Evolutionary conservation across 2,888 invertebrate species (phyloP).

Genomic region (Leucophenga maculata): DNA sequence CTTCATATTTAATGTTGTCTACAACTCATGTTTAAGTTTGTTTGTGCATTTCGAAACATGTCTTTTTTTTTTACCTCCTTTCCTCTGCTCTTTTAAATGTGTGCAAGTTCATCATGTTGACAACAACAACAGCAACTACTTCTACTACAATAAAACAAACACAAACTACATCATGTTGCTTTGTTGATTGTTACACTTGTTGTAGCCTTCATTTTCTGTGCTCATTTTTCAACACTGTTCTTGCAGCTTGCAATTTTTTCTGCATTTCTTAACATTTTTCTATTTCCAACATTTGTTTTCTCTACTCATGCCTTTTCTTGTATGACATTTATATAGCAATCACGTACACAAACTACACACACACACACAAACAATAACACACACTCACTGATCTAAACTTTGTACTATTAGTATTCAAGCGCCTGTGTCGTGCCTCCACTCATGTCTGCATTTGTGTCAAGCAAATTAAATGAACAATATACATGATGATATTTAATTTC

Average conservation of each 20-base stretch:
- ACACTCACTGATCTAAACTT: not conserved
- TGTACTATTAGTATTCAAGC: too few relatives aligned
- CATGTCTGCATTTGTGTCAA: not conserved
- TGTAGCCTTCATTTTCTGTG: slow-evolving; percentile 6
- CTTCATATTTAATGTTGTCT: not conserved
- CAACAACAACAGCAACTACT: not conserved
- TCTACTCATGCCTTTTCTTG: not conserved
- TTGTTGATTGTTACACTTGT: slow-evolving; percentile 23
- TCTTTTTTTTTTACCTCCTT: not conserved
- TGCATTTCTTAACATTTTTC: not conserved
- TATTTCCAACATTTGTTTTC: not conserved
- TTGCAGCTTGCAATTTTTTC: slow-evolving; percentile 5
- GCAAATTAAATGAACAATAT: slow-evolving; percentile 7
- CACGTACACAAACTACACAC: not conserved
- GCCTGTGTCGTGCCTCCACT: not conserved
- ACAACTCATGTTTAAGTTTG: not conserved
- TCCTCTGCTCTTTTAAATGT: not conserved
- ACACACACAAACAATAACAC: not conserved
- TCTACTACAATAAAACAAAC: too few relatives aligned
- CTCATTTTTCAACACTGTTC: not conserved
- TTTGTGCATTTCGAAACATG: not conserved
- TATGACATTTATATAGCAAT: slow-evolving; percentile 20
- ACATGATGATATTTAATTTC: slow-evolving; percentile 13
- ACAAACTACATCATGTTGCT: not conserved
- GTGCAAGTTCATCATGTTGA: slow-evolving; percentile 17